Base-by-base conservation (phyloP, 2,888 invertebrate genomes). In the Dasysyrphus albostriatus region DNA sequence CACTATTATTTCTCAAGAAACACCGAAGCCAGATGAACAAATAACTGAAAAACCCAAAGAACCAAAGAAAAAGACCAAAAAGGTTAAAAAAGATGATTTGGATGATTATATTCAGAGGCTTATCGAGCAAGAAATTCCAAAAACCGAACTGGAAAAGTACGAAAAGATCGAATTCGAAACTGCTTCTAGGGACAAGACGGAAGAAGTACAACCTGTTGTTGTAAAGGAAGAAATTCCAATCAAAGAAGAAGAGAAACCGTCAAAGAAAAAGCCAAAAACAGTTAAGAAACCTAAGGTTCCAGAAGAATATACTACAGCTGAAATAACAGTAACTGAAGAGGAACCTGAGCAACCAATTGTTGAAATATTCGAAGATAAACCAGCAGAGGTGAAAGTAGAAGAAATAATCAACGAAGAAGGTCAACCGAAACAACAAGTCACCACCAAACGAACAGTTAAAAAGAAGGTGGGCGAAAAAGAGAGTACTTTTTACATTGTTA, bases 161-260 rank as follows among this genome's bases (percentile, higher is more conserved):
- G 92, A 93, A 84, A 92, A 93, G 89, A 81, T 91, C 24, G 92
- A 92, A n/a, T 88, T 91, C n/a, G 92, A 93, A 85, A 24, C 89
- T 3, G 44, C 74, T 7, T 73, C 88, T 0, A 90, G 90, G 32
- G 91, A 89, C 49, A 90, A 87, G 89, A 81, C 83, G 24, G 89
- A 90, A 34, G 44, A 82, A 5, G 10, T 49, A 1, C 44, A 73
- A 44, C 65, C 83, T 3, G 65, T 91, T 19, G 78, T 81, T 61
- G 67, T 90, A 12, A 78, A 88, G 19, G 92, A 92, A 16, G 89
- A 90, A 77, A 90, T 91, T 32, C 58, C 85, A n/a, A 88, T 89
- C 9, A 88, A 90, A 29, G 89, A 90, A 51, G 90, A 91, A 75
- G 90, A 89, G 72, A 90, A 90, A 83, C 91, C 91, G 24, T 90